Evolutionary conservation across 1,140 invertebrate species (phyloP).

Genomic region (Drosophila hydei): DNA sequence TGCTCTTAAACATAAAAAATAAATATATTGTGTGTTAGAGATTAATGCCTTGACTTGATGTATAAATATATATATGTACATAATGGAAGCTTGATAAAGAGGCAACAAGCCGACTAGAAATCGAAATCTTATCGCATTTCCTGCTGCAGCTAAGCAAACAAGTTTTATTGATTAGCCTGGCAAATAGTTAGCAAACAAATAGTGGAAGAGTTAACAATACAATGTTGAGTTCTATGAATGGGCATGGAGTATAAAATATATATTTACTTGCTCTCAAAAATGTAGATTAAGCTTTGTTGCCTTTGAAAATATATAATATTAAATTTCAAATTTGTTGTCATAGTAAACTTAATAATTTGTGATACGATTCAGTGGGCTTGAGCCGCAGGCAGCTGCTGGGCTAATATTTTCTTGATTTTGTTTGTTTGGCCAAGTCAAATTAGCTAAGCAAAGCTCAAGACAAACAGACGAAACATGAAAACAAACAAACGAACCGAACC

Average conservation of each 20-base stretch:
- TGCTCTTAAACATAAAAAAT: conserved; percentile 35
- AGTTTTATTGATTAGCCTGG: conserved; percentile 21
- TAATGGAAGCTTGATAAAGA: conserved; percentile 54
- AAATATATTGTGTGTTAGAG: conserved; percentile 56
- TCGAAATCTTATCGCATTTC: conserved; percentile 45
- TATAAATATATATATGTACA: conserved; percentile 20
- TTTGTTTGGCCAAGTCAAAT: conserved; percentile 35
- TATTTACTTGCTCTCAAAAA: too few relatives aligned
- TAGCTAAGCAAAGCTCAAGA: conserved; percentile 27
- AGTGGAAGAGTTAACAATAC: conserved; percentile 11
- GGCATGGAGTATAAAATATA: too few relatives aligned
- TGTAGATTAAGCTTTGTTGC: too few relatives aligned
- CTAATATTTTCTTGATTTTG: conserved; percentile 33
- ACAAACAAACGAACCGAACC: conserved; percentile 17
- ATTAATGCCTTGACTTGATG: conserved; percentile 31
- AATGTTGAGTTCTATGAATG: neutral
- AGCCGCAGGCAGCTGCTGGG: neutral
- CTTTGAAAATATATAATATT: too few relatives aligned
- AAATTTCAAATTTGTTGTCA: too few relatives aligned
- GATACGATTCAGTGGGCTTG: neutral
- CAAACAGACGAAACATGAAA: conserved; percentile 26
- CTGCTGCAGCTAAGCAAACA: conserved; percentile 64
- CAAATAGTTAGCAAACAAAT: conserved; percentile 41
- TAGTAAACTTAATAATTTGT: neutral
- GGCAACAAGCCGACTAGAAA: conserved; percentile 5